Evolutionary conservation across 2,888 invertebrate species (phyloP).

Genomic region (Escarpia spicata): DNA sequence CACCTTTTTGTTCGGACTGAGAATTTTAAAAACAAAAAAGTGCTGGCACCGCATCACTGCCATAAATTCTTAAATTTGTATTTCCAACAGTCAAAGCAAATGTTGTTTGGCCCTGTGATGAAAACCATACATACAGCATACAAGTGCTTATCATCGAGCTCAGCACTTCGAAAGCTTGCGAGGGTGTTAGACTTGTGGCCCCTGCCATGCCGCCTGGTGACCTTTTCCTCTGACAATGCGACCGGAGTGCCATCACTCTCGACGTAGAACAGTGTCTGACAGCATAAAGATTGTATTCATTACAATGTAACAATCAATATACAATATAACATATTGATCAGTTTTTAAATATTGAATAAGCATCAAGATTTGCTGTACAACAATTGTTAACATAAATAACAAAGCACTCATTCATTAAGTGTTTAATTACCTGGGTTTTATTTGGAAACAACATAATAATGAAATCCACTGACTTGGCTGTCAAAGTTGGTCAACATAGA

Average conservation of each 20-base stretch:
- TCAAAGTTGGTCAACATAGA: no score
- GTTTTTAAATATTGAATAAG: neutral
- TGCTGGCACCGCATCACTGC: no score
- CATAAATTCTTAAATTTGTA: no score
- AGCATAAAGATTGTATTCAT: neutral
- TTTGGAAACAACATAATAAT: no score
- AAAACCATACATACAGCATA: conserved; percentile 49
- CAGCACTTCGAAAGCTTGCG: conserved; percentile 32
- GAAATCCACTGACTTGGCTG: no score
- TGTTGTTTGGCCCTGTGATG: neutral
- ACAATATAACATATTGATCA: neutral
- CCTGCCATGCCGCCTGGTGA: neutral
- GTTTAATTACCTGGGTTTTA: no score
- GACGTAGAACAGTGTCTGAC: neutral
- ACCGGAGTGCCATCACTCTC: neutral
- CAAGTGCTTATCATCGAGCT: conserved; percentile 48
- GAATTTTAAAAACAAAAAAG: no score
- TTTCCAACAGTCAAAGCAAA: no score
- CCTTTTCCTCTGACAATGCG: neutral
- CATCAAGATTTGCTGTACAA: no score
- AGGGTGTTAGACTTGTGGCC: neutral
- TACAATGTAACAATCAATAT: neutral
- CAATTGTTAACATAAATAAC: no score
- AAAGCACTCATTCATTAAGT: no score
- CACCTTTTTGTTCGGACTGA: no score